Base-by-base conservation (phyloP, 1,140 invertebrate species). In the Aphelinus certus region DNA sequence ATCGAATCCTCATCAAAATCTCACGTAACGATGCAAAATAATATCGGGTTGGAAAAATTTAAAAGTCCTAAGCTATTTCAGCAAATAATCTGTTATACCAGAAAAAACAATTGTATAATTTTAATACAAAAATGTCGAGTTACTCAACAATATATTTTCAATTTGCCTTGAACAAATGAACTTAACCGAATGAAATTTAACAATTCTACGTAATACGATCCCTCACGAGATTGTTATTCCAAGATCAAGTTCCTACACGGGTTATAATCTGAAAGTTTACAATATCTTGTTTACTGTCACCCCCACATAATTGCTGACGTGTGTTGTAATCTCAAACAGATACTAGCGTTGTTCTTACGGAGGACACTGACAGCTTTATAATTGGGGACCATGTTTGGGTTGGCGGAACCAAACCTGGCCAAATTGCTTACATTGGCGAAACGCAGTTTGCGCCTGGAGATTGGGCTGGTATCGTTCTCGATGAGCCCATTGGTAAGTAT, bases 401-500 rank as follows among this genome's bases (percentile, higher is more conserved):
- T 49, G 96, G 96, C 81, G 97, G 97, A 55, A 94, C 92, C n/a
- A 98, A 98, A 84, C 93, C 96, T 3, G 98, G 97, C 48, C 91
- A 93, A 81, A 98, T 99, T 78, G 96, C 97, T 47, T 99, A 95
- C 86, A 97, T 99, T 76, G 98, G 98, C n/a, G 97, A 98, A 85
- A 98, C 97, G 53, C 93, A 96, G 83, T 99, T 99, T 87, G 97
- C 95, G 45, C 92, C 94, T 51, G 97, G 97, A 78, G 95, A 97
- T 74, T 99, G 97, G 97, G 97, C 96, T 80, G 98, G 98, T 56
- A 93, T 99, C 70, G 96, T 97, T 53, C 91, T 99, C 71, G 97
- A 99, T 86, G 94, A 97, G 78, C 91, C 96, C 48, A 95, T 95
- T 81, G 98, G 97, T 93, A 88, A 89, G 79, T 10, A 65, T 66